These are phyloP conservation scores for Ornithoptera priamus DNA, from an alignment of 2,888 invertebrate genomes.

Conservation along the genomic window DNA sequence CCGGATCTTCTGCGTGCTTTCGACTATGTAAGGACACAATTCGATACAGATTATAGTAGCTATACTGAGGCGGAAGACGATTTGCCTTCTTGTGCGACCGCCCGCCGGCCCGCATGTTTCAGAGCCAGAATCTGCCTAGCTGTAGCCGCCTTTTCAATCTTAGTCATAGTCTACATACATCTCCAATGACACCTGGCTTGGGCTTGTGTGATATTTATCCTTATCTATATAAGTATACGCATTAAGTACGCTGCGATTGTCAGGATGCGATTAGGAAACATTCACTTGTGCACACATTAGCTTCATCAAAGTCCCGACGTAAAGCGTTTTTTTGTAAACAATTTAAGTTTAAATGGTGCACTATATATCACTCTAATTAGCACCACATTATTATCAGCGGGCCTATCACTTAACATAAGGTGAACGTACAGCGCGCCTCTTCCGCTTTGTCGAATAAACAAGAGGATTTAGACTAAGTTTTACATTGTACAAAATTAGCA, in stretches of 20 bases:
- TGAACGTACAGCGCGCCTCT: too few relatives aligned
- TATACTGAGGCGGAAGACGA: conserved; percentile 53
- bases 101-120: conserved; percentile 58
- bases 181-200: conserved; percentile 72
- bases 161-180: conserved; percentile 75
- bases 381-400: too few relatives aligned
- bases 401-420: too few relatives aligned
- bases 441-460: too few relatives aligned
- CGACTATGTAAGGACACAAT: conserved; percentile 75
- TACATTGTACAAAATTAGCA: conserved; percentile 61
- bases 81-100: conserved; percentile 44
- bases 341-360: not conserved
- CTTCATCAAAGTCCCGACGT: not conserved
- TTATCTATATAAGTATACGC: conserved; percentile 67
- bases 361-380: too few relatives aligned
- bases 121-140: conserved; percentile 70
- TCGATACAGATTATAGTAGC: conserved; percentile 68
- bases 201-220: conserved; percentile 70
- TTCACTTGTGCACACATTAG: conserved; percentile 20
- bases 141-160: conserved; percentile 72
- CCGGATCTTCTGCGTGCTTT: conserved; percentile 72
- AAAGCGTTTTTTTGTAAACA: conserved; percentile 17
- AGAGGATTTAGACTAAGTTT: conserved; percentile 33
- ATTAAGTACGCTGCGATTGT: conserved; percentile 66
- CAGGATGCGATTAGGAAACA: conserved; percentile 42